A percentile compares a stretch with the other conserved stretches of the same genome.
These are phyloP conservation scores for Drosophila bipectinata DNA, from an alignment of 1,140 invertebrate species.

Conservation along the genomic window DNA sequence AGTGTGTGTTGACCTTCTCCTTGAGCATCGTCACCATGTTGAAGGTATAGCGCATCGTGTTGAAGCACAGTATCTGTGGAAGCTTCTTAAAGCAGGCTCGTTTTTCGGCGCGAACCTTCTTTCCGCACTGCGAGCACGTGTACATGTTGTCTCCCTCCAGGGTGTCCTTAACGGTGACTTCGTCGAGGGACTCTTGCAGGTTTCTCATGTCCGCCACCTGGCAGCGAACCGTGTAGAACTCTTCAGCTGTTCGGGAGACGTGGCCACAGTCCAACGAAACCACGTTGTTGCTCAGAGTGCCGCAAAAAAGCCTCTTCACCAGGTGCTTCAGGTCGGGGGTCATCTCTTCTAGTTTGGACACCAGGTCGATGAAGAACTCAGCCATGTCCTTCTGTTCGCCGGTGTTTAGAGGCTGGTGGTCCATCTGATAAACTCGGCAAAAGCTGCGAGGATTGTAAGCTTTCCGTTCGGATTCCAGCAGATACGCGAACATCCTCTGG, in stretches of 20 bases:
- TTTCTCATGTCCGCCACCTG: constrained; percentile 98
- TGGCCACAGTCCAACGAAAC: constrained; percentile 97
- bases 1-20: constrained; percentile 98
- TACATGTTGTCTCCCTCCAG: constrained; percentile 99
- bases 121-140: constrained; percentile 96
- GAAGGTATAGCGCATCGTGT: constrained; percentile 99
- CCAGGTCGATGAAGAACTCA: constrained; percentile 98
- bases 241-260: constrained; percentile 96
- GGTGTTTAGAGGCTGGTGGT: constrained; percentile 96
- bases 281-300: constrained; percentile 96
- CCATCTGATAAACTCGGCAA: constrained; percentile 98
- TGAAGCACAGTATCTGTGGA: constrained; percentile 96
- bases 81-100: constrained; percentile 97
- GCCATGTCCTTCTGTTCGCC: constrained; percentile 99
- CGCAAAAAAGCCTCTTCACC: constrained; percentile 96
- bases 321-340: constrained; percentile 94
- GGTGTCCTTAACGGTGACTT: constrained; percentile 98
- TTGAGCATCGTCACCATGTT: constrained; percentile 99
- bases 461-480: constrained; percentile 96
- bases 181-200: constrained; percentile 96
- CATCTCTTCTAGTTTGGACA: constrained; percentile 98
- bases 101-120: constrained; percentile 97
- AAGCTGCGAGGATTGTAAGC: constrained; percentile 97
- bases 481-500: constrained; percentile 97
- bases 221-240: constrained; percentile 97